These are phyloP conservation scores for Dolichallabes microphthalmus DNA, from an alignment of 2,113 vertebrate genomes.

Conservation along the genomic window DNA sequence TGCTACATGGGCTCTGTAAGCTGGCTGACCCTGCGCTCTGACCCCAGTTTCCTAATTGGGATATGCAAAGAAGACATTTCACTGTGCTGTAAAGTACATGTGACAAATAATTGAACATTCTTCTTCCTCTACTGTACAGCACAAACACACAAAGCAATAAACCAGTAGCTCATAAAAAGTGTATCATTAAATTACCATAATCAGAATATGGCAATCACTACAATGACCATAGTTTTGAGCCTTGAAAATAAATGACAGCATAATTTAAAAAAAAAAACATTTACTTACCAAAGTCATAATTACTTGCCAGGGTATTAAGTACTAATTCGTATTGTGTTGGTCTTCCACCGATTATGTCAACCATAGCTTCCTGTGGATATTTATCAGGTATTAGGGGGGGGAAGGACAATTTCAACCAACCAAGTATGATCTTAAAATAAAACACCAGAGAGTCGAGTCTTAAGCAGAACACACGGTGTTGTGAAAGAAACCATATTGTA, in stretches of 20 bases:
- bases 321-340: accelerated
- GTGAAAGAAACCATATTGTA: not conserved
- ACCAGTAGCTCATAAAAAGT: not conserved
- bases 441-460: not conserved
- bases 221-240: not conserved
- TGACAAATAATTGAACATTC: too few relatives aligned
- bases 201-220: not conserved
- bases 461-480: not conserved
- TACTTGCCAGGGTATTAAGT: slow-evolving; percentile 40
- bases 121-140: too few relatives aligned
- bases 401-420: not conserved
- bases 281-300: slow-evolving; percentile 47
- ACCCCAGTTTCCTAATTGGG: too few relatives aligned
- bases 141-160: not conserved
- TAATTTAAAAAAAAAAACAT: not conserved
- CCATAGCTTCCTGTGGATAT: slow-evolving; percentile 57
- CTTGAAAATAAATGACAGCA: not conserved
- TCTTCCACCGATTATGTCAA: slow-evolving; percentile 55
- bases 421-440: not conserved
- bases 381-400: not conserved
- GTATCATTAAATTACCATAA: not conserved
- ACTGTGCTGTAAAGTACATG: too few relatives aligned
- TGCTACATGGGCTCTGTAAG: too few relatives aligned
- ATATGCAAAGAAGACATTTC: too few relatives aligned
- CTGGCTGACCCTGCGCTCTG: too few relatives aligned